These are phyloP conservation scores for Hypothenemus hampei DNA, from an alignment of 1,140 invertebrate species.

Conservation along the genomic window DNA sequence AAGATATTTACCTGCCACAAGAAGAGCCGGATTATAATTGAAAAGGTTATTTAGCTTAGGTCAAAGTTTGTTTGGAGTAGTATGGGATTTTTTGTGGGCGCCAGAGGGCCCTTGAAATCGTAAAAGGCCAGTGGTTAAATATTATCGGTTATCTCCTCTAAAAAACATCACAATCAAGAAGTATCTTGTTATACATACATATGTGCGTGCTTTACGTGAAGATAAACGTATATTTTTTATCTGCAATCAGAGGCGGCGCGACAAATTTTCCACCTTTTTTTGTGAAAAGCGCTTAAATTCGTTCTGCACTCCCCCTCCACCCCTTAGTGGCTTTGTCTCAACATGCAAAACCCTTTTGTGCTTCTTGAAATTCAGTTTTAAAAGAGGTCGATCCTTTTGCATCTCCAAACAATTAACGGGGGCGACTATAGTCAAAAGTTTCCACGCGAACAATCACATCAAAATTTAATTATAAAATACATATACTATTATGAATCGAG, in stretches of 20 bases:
- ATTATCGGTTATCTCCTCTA: slow-evolving; percentile 23
- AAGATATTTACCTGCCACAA: slow-evolving; percentile 22
- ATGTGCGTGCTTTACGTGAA: slow-evolving; percentile 10
- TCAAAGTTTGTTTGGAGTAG: slow-evolving; percentile 21
- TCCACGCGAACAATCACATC: slow-evolving; percentile 43
- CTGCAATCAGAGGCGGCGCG: no score
- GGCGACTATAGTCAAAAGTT: slow-evolving; percentile 32
- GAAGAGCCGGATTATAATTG: slow-evolving; percentile 23
- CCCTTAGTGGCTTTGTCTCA: no score
- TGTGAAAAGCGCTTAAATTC: no score
- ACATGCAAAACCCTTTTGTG: slow-evolving; percentile 21
- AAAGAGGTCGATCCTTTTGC: slow-evolving; percentile 21
- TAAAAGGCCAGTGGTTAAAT: slow-evolving; percentile 23
- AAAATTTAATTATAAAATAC: slow-evolving; percentile 47
- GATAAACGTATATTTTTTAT: no score
- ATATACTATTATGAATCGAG: slow-evolving; percentile 44
- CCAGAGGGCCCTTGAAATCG: slow-evolving; percentile 19
- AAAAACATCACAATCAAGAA: slow-evolving; percentile 18
- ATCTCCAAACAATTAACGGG: slow-evolving; percentile 20
- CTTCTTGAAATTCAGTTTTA: slow-evolving; percentile 21
- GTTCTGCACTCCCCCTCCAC: no score
- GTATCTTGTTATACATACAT: slow-evolving; percentile 20
- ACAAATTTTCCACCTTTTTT: no score
- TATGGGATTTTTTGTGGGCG: slow-evolving; percentile 27
- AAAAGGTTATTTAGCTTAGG: slow-evolving; percentile 26